These are phyloP conservation scores for Enteromius argenteus DNA, from an alignment of 2,797 vertebrate genomes.

Conservation along the genomic window DNA sequence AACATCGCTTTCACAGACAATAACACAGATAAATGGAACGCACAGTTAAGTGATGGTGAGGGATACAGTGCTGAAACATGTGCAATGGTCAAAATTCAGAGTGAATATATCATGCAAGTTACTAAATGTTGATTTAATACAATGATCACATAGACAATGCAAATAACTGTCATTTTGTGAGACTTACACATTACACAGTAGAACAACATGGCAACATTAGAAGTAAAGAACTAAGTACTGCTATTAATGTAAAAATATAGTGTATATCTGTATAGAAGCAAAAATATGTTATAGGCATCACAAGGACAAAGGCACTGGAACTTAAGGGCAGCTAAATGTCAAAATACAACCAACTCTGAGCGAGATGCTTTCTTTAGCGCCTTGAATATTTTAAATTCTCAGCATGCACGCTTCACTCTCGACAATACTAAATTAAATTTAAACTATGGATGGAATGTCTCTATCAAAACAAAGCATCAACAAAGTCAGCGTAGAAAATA, in stretches of 20 bases:
- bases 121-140: conserved; percentile 20
- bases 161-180: background rate
- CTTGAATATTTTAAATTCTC: conserved; percentile 23
- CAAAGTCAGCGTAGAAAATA: conserved; percentile 17
- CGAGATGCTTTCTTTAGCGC: conserved; percentile 1
- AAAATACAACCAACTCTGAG: conserved; percentile 19
- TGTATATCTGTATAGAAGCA: conserved; percentile 27
- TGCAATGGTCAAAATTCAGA: conserved; percentile 8
- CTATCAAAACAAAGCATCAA: conserved; percentile 40
- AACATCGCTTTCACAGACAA: background rate
- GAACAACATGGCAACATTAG: background rate
- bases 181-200: background rate
- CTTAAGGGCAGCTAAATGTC: conserved; percentile 53
- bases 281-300: conserved; percentile 41
- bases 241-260: conserved; percentile 32
- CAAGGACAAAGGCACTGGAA: conserved; percentile 71
- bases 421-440: conserved; percentile 7
- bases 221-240: background rate
- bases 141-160: background rate
- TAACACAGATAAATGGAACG: conserved; percentile 6
- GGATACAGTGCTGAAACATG: conserved; percentile 2
- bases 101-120: background rate
- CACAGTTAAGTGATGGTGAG: background rate
- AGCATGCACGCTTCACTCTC: background rate
- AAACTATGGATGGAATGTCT: conserved; percentile 47